phyloP scores from a whole-genome alignment of 2,888 invertebrate genomes.

The Seira sanloemensis region DNA sequence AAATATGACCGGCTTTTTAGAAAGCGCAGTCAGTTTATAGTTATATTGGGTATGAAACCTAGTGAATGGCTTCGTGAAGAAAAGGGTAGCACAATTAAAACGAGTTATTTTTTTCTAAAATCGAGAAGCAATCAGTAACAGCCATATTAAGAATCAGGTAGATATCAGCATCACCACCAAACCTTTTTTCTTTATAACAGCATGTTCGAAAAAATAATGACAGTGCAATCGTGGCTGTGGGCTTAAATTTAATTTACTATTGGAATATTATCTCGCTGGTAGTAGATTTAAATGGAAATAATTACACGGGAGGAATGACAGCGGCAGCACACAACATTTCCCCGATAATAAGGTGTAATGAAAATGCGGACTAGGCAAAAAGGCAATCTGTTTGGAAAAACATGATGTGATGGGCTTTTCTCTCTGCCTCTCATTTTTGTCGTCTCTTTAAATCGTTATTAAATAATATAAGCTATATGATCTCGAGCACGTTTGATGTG shows the following conservation, averaged over 20 bases:
- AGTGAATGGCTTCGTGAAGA: not conserved
- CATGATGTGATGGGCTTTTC: not conserved
- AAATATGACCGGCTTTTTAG: slow-evolving; percentile 42
- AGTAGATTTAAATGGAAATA: slow-evolving; percentile 44
- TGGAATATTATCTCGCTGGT: slow-evolving; percentile 34
- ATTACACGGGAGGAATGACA: slow-evolving; percentile 50
- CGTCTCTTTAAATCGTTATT: not conserved
- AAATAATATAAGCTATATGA: not conserved
- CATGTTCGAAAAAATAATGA: slow-evolving; percentile 39
- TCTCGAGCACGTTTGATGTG: not conserved
- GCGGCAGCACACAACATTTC: not conserved
- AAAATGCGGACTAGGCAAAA: not conserved
- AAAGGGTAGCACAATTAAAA: not conserved
- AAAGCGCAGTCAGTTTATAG: slow-evolving; percentile 28
- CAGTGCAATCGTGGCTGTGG: slow-evolving; percentile 53
- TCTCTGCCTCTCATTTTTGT: not conserved
- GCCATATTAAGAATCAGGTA: slow-evolving; percentile 22
- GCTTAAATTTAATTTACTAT: slow-evolving; percentile 59
- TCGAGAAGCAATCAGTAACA: slow-evolving; percentile 11
- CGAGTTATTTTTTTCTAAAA: slow-evolving; percentile 1
- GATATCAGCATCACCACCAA: not conserved
- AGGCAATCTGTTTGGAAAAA: not conserved
- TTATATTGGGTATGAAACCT: slow-evolving; percentile 6
- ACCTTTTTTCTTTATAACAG: slow-evolving; percentile 1
- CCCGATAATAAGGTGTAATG: not conserved